Evolutionary conservation across 2,113 vertebrate genomes (phyloP).

Genomic region (Sinocyclocheilus grahami): DNA sequence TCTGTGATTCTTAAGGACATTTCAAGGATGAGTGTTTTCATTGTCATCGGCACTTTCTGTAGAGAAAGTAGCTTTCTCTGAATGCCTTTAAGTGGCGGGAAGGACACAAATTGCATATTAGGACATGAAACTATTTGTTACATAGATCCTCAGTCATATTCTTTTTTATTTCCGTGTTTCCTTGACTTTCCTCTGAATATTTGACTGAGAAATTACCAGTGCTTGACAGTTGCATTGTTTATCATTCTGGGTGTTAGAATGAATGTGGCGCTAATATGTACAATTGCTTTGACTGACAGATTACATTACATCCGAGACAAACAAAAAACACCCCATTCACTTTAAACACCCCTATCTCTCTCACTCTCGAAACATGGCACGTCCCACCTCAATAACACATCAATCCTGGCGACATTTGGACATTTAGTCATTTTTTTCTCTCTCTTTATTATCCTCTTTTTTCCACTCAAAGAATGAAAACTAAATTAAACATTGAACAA

Average conservation of each 20-base stretch:
- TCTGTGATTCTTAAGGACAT: neutral
- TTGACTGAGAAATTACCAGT: conserved; percentile 34
- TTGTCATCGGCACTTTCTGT: neutral
- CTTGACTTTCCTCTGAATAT: conserved; percentile 12
- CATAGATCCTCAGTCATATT: neutral
- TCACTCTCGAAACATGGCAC: neutral
- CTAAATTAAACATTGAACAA: neutral
- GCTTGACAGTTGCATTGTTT: conserved; percentile 32
- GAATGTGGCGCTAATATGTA: conserved; percentile 10
- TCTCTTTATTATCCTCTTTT: neutral
- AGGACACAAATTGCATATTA: conserved; percentile 23
- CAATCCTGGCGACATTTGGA: conserved; percentile 22
- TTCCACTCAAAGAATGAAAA: conserved; percentile 14
- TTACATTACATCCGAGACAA: conserved; percentile 13
- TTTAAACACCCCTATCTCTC: conserved; percentile 31
- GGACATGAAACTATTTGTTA: neutral
- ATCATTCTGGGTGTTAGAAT: conserved; percentile 17
- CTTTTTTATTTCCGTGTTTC: neutral
- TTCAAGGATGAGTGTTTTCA: conserved; percentile 10
- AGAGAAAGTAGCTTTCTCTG: neutral
- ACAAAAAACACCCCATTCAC: conserved; percentile 24
- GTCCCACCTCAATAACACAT: conserved; percentile 33
- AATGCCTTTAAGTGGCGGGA: neutral
- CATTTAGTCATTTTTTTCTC: neutral
- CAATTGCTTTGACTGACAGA: conserved; percentile 43